Evolutionary conservation across 2,113 vertebrate species (phyloP), one percentile per base, ranked within the genome.

Genomic region (Rattus rattus): DNA sequence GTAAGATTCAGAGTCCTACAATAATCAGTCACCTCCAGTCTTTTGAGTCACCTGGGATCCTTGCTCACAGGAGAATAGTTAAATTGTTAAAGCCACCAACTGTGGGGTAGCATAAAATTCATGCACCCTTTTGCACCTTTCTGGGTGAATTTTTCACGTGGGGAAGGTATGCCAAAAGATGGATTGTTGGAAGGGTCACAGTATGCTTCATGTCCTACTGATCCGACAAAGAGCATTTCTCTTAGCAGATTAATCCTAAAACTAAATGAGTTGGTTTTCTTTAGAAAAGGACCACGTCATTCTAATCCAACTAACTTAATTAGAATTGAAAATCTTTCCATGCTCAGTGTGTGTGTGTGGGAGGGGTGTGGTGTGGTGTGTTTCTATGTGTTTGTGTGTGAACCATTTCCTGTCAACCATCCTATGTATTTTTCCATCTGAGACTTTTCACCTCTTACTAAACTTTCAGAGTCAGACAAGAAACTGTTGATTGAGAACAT

Each of bases 391-490:
- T 79, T 47, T 16, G 16, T 20, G 17, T n/a, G 54, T 54, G 30
- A 56, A 56, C 47, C 92, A 96, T 95, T 98, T 96, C 76, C 83
- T 92, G 90, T 90, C 69, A 97, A 77, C 67, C 52, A 12, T 47
- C 47, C 0, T 2, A 20, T 43, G 3, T 19, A 24, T 54, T 89
- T 90, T 59, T 59, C 33, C 61, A 94, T 77, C 8, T 12, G n/a
- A 97, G 90, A 92, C 95, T 87, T 94, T 97, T 86, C 28, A 88
- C 80, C 69, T 90, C 12, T 0, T 92, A 97, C 96, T 11, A 97
- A 96, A 98, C 93, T 93, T 94, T 0, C 11, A 89, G 81, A 67
- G 28, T 92, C 92, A 98, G 95, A 98, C 92, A 97, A 97, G 96
- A 88, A 73, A 86, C 80, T 96, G 73, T 93, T 97, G 92, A 96